Evolutionary conservation across 2,113 vertebrate genomes (phyloP).

Genomic region (Lampris incognitus): DNA sequence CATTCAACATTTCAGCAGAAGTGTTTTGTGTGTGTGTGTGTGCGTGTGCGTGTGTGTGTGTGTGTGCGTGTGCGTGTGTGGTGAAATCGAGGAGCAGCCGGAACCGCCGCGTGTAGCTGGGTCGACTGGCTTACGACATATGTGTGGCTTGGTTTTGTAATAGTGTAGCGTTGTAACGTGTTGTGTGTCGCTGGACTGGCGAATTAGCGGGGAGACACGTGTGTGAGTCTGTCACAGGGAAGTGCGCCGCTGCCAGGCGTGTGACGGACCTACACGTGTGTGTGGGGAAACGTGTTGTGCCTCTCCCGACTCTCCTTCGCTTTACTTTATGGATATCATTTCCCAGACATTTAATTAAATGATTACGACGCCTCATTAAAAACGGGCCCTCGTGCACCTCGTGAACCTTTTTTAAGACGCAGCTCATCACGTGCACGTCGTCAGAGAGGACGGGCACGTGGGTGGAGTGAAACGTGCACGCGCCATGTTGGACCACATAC

Average conservation of each 20-base stretch:
- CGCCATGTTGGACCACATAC: slow-evolving; percentile 48
- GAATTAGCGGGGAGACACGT: too few species aligned
- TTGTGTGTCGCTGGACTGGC: too few species aligned
- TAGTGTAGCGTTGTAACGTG: too few species aligned
- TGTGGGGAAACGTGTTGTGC: slow-evolving; percentile 30
- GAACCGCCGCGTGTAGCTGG: too few species aligned
- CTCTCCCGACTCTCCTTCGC: slow-evolving; percentile 48
- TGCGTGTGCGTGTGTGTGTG: too few species aligned
- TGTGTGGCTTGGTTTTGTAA: too few species aligned
- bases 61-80: too few species aligned
- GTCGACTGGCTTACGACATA: too few species aligned
- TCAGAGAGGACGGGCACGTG: slow-evolving; percentile 24
- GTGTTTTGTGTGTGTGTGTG: too few species aligned
- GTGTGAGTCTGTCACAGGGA: slow-evolving; percentile 7
- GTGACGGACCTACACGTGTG: slow-evolving; percentile 16
- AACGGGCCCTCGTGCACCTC: slow-evolving; percentile 34
- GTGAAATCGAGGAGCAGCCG: too few species aligned
- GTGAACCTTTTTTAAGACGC: slow-evolving; percentile 48
- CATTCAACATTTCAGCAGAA: too few species aligned
- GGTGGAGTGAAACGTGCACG: slow-evolving; percentile 36
- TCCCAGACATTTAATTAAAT: slow-evolving; percentile 42
- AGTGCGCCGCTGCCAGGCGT: slow-evolving; percentile 44
- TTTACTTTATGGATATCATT: slow-evolving; percentile 45
- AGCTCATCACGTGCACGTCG: slow-evolving; percentile 34
- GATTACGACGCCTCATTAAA: slow-evolving; percentile 49